phyloP scores from a whole-genome alignment of 1,140 invertebrate species.

The Campoletis sonorensis region DNA sequence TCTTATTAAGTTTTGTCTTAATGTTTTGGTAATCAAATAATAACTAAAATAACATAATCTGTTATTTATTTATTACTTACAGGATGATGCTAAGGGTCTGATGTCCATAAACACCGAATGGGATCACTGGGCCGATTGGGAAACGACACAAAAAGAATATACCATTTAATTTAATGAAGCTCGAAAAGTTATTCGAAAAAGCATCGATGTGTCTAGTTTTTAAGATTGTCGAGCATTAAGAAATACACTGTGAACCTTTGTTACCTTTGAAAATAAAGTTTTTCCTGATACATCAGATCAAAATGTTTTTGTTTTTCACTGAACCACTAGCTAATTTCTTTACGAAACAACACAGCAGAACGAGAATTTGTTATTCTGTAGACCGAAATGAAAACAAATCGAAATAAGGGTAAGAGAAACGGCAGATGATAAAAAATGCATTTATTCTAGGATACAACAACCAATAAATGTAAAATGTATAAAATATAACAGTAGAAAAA shows the following conservation, averaged over 20 bases:
- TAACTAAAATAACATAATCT: too few species aligned
- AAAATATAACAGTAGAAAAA: too few species aligned
- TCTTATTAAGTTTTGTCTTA: too few species aligned
- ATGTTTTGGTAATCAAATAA: too few species aligned
- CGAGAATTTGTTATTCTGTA: too few species aligned
- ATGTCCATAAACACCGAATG: conserved; percentile 61
- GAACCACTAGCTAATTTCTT: conserved; percentile 6
- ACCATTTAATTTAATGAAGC: not conserved
- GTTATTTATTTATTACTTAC: conserved; percentile 40
- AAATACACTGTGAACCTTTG: conserved; percentile 31
- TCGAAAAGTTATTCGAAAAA: not conserved
- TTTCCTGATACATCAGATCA: not conserved
- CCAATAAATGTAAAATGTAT: too few species aligned
- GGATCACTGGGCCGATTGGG: conserved; percentile 64
- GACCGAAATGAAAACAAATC: too few species aligned
- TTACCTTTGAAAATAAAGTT: conserved; percentile 7
- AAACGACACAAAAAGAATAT: conserved; percentile 43
- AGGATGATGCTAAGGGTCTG: conserved; percentile 62
- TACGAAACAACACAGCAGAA: too few species aligned
- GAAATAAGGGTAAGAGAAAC: too few species aligned
- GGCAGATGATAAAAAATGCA: too few species aligned
- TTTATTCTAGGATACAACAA: too few species aligned
- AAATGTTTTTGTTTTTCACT: not conserved
- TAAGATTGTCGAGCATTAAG: not conserved
- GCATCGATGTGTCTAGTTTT: not conserved